Base-by-base conservation (phyloP, 1,140 invertebrate species). In the Trichonephila clavipes region DNA sequence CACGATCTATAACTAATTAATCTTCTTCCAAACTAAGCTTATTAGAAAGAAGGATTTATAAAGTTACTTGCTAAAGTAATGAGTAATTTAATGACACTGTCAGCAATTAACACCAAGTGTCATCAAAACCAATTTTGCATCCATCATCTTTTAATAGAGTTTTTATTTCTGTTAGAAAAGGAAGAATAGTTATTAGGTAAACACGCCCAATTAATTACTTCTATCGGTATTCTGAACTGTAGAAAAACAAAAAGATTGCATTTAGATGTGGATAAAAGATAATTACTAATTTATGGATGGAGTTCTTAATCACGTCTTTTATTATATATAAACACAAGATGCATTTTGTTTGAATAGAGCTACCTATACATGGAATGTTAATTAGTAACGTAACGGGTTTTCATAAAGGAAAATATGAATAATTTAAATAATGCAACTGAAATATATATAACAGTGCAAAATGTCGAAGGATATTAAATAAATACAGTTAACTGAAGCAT, bases 71-170 rank as follows among this genome's bases (percentile, higher is more conserved):
- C 21, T 18, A 64, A 40, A 34, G n/a, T 77, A 40, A 77, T 28
- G 8, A 24, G 34, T n/a, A 24, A 28, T 40, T 40, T 77, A 83
- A 58, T 83, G 82, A n/a, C 82, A 14, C 19, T 18, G 18, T 59
- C 40, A 58, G 19, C 19, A 51, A 83, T 83, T 51, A 58, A 58
- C 44, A 58, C 72, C n/a, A 10, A 10, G 4, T 58, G 44, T 51
- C 82, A 3, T 58, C 44, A 24, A 83, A 58, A 2, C 19, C n/a
- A 59, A 51, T 83, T 21, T n/a, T 19, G 81, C 40, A 21, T 51
- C 82, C 44, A 83, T 83, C 82, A 51, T 21, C 72, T 83, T 59
- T 51, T 83, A 83, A 83, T 83, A n/a, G 51, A 83, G 44, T 83
- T 59, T n/a, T 83, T 12, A 83, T 2, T n/a, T 59, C 40, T 8